Evolutionary conservation across 2,113 vertebrate genomes (phyloP), one percentile per base, ranked within the genome.

Genomic region (Apteryx owenii): DNA sequence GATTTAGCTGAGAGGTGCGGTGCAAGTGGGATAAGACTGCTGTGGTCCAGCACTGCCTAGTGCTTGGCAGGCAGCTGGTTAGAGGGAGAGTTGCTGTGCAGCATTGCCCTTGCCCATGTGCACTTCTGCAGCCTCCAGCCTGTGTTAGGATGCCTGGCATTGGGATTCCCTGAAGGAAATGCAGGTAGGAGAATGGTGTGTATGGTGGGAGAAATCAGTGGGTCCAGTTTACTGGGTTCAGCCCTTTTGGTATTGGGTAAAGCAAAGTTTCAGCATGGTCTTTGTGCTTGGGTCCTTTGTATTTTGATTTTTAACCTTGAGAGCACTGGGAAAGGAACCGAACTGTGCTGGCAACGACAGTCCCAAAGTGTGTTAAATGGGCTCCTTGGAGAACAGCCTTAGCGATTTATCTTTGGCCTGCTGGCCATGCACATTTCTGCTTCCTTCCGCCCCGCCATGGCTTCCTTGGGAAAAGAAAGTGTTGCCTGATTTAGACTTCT

Each of bases 401-500:
- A 10, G 19, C n/a, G 36, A 4, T 76, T 48, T 76, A 6, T 78
- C 65, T 72, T 18, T 36, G 53, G 29, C 64, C 62, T 73, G 46
- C 17, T 10, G 25, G 68, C 75, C 70, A 17, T 4, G 0, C 7
- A 0, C 0, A 0, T 54, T 88, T 75, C 50, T 68, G 36, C 61
- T 31, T 83, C 21, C 31, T 83, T 85, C 31, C 50, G 11, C 28
- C 53, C 3, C 28, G 5, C 20, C 1, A 1, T 31, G 54, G 20
- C 46, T 90, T 93, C 89, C 62, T 69, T 84, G 54, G 58, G 85
- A 93, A 80, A 89, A 90, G 60, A 77, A 96, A 70, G 44, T 1
- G 1, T n/a, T 92, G 68, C 95, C 85, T 66, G 75, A 91, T 96
- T 95, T 95, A 96, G 93, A 53, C 23, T 92, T 76, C 56, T 89